These are phyloP conservation scores for Microcaecilia unicolor DNA, from an alignment of 2,797 vertebrate species.

Conservation along the genomic window DNA sequence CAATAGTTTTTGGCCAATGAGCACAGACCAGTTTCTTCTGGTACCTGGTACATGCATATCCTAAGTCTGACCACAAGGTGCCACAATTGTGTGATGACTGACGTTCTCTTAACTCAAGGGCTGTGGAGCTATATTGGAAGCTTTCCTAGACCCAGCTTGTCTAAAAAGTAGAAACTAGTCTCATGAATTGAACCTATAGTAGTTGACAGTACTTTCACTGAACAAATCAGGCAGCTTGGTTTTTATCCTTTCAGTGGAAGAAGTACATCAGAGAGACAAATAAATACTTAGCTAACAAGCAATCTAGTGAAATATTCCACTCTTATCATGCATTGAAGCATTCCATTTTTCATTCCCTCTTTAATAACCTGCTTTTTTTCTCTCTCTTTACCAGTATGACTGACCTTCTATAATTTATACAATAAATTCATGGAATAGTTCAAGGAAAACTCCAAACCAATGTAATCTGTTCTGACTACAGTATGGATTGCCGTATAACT, in stretches of 20 bases:
- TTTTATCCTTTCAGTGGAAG: neutral
- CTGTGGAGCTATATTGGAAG: too few relatives aligned
- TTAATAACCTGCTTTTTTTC: neutral
- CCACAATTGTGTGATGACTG: too few relatives aligned
- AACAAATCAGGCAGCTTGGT: neutral
- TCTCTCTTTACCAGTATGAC: neutral
- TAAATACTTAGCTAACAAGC: neutral
- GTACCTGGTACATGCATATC: too few relatives aligned
- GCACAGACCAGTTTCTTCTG: too few relatives aligned
- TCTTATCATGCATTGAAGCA: neutral
- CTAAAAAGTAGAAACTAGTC: too few relatives aligned
- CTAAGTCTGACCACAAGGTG: too few relatives aligned
- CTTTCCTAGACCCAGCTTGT: too few relatives aligned
- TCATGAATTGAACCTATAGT: too few relatives aligned
- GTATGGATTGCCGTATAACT: slow-evolving; percentile 2
- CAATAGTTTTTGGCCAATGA: too few relatives aligned
- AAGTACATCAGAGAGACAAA: neutral
- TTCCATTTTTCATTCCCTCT: neutral
- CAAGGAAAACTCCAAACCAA: neutral
- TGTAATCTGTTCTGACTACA: neutral
- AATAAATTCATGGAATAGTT: neutral
- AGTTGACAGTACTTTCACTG: too few relatives aligned
- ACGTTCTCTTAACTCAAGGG: too few relatives aligned
- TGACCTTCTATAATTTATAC: neutral
- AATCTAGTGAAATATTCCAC: neutral